phyloP scores from a whole-genome alignment of 1,140 invertebrate species.

The Antheraea pernyi region DNA sequence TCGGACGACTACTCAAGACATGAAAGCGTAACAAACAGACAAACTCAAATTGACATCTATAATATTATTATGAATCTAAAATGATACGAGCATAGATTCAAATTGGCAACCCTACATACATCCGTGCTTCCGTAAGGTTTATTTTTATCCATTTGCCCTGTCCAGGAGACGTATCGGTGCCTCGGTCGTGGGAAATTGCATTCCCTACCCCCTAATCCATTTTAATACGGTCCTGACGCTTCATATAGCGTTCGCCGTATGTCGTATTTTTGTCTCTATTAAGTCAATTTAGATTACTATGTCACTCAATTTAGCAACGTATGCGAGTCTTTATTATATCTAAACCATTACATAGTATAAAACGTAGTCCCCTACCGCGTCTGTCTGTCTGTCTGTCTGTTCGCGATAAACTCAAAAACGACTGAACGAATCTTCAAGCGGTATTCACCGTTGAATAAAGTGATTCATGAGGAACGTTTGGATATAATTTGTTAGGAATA shows the following conservation, averaged over 20 bases:
- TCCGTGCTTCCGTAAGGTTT: constrained; percentile 11
- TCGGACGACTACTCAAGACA: no score
- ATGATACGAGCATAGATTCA: no score
- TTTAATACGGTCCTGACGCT: constrained; percentile 5
- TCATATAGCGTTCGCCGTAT: neutral
- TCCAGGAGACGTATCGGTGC: constrained; percentile 32
- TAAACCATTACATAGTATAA: no score
- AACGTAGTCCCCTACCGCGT: no score
- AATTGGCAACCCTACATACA: neutral
- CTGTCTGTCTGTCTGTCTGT: neutral
- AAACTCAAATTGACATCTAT: no score
- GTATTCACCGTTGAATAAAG: no score
- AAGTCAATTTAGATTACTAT: neutral
- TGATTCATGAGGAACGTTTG: no score
- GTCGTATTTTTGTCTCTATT: neutral
- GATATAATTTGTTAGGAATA: no score
- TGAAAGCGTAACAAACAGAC: no score
- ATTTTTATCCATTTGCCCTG: constrained; percentile 27
- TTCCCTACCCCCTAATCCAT: constrained; percentile 19
- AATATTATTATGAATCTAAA: no score
- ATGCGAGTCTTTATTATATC: neutral
- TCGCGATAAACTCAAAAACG: no score
- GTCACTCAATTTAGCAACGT: neutral
- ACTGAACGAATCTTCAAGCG: no score
- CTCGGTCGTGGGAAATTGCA: constrained; percentile 34